Evolutionary conservation across 1,140 invertebrate species (phyloP).

Genomic region (Ips typographus): DNA sequence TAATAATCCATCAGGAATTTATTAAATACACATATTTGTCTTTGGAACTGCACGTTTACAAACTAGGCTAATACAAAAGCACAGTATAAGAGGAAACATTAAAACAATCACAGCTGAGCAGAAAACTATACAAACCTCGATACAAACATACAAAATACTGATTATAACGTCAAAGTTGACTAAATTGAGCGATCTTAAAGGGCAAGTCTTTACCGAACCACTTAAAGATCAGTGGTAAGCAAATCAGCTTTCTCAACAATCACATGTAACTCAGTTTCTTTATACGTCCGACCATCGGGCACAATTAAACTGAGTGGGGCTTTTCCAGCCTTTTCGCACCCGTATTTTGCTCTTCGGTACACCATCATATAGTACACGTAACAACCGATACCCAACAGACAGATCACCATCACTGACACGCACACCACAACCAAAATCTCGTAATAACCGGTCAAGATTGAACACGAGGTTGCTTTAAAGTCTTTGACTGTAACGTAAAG

Average conservation of each 20-base stretch:
- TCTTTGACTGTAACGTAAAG: conserved; percentile 42
- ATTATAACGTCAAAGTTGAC: not conserved
- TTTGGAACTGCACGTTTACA: no score
- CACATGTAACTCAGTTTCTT: conserved; percentile 81
- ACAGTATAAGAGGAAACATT: no score
- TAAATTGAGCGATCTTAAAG: not conserved
- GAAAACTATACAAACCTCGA: no score
- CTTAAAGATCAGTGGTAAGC: conserved; percentile 73
- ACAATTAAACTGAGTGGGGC: conserved; percentile 63
- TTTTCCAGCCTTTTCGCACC: conserved; percentile 53
- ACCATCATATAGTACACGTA: conserved; percentile 43
- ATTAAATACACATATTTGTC: no score
- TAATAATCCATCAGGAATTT: no score
- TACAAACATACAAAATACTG: conserved; percentile 16
- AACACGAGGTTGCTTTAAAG: conserved; percentile 44
- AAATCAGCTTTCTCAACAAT: conserved; percentile 79
- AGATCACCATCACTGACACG: conserved; percentile 38
- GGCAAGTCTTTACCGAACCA: not conserved
- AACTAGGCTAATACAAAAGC: no score
- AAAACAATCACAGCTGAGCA: no score
- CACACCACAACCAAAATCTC: conserved; percentile 44
- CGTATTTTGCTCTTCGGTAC: conserved; percentile 49
- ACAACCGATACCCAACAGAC: conserved; percentile 39
- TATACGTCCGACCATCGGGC: conserved; percentile 76
- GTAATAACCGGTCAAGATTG: conserved; percentile 41